These are phyloP conservation scores for Parazoanthus atlanticus DNA, from an alignment of 92 coral and sea anemone genomes.

Conservation along the genomic window DNA sequence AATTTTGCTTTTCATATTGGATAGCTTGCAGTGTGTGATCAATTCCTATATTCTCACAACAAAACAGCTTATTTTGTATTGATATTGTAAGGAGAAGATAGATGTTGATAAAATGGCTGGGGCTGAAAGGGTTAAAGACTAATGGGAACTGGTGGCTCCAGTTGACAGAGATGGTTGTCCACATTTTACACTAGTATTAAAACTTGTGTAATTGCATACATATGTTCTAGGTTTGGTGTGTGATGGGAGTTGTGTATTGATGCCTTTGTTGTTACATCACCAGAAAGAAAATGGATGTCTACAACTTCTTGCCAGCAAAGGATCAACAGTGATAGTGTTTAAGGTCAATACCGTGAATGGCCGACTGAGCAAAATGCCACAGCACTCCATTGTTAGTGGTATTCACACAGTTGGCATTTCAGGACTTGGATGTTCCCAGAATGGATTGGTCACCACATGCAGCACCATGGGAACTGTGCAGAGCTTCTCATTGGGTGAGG, in stretches of 20 bases:
- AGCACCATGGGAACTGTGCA: constrained; percentile 70
- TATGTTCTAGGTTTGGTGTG: neutral
- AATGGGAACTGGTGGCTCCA: no score
- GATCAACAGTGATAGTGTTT: constrained; percentile 29
- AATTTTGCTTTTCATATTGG: no score
- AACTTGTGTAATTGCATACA: no score
- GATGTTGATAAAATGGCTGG: no score
- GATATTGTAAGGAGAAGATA: no score
- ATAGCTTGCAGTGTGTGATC: no score
- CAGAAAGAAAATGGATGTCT: constrained; percentile 13
- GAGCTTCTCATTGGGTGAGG: constrained; percentile 53
- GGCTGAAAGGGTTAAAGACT: no score
- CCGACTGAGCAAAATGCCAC: constrained; percentile 20
- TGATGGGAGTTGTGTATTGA: neutral
- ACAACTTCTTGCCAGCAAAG: constrained; percentile 34
- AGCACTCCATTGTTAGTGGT: constrained; percentile 45
- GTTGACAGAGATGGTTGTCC: no score
- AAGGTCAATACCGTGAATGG: constrained; percentile 16
- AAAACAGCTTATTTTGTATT: no score
- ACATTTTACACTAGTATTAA: no score
- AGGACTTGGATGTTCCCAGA: constrained; percentile 56
- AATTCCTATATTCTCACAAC: no score
- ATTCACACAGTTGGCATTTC: constrained; percentile 66
- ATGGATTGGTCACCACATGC: constrained; percentile 57
- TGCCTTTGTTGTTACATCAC: neutral